phyloP scores from a whole-genome alignment of 1,140 invertebrate species.

The Maconellicoccus hirsutus region DNA sequence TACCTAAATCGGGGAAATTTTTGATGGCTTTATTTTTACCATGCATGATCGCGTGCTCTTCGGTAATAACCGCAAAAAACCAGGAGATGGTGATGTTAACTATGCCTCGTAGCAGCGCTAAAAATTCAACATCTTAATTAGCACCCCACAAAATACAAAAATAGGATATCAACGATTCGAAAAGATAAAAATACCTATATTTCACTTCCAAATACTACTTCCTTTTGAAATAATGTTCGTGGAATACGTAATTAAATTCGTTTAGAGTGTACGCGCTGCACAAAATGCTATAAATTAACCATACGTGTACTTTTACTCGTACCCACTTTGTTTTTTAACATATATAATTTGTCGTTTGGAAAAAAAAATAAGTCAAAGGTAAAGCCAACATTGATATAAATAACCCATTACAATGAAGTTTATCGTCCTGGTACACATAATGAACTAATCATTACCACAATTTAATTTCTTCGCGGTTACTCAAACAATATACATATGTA shows the following conservation, averaged over 20 bases:
- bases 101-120: neutral
- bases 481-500: no score
- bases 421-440: no score
- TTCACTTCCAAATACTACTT: neutral
- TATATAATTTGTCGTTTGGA: no score
- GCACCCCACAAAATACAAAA: conserved; percentile 7
- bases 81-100: neutral
- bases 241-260: conserved; percentile 4
- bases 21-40: conserved; percentile 9
- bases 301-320: no score
- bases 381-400: no score
- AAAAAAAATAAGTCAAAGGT: no score
- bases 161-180: neutral
- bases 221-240: neutral
- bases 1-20: neutral
- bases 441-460: no score
- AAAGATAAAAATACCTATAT: neutral
- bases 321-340: no score
- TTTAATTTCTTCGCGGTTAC: no score
- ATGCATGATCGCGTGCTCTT: conserved; percentile 7
- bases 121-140: conserved; percentile 10
- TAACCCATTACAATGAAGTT: no score
- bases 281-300: neutral
- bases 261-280: neutral
- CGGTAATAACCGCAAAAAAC: neutral